A percentile compares a stretch with the other conserved stretches of the same genome.
These are phyloP conservation scores for Sycobia sp. DNA, from an alignment of 1,140 invertebrate species.

Conservation along the genomic window DNA sequence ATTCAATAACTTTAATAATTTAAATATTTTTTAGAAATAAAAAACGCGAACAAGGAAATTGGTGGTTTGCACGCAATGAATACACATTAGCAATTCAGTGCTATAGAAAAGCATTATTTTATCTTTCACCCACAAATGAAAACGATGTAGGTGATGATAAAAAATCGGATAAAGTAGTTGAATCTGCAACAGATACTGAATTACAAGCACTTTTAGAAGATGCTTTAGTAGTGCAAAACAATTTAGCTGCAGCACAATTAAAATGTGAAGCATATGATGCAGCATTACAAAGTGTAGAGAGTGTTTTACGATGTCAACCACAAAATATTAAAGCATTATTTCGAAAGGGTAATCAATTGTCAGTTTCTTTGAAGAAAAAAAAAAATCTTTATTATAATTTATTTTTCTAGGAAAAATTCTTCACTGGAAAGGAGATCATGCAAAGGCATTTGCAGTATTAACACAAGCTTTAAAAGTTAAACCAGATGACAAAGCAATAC, in stretches of 20 bases:
- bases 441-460: slow-evolving; percentile 66
- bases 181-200: slow-evolving; percentile 61
- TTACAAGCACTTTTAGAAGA: slow-evolving; percentile 74
- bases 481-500: slow-evolving; percentile 65
- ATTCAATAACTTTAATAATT: not conserved
- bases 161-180: slow-evolving; percentile 35
- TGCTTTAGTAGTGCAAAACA: slow-evolving; percentile 83
- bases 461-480: slow-evolving; percentile 66
- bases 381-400: slow-evolving; percentile 3
- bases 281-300: slow-evolving; percentile 79
- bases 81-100: slow-evolving; percentile 79
- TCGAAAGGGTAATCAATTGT: slow-evolving; percentile 71
- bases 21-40: slow-evolving; percentile 62
- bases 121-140: slow-evolving; percentile 71
- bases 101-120: slow-evolving; percentile 83
- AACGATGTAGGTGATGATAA: slow-evolving; percentile 21
- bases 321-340: slow-evolving; percentile 88
- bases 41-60: slow-evolving; percentile 86
- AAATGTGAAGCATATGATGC: slow-evolving; percentile 82
- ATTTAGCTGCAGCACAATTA: slow-evolving; percentile 87
- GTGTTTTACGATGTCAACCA: slow-evolving; percentile 81
- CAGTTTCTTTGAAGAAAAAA: not conserved
- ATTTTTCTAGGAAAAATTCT: slow-evolving; percentile 64
- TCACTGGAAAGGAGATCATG: slow-evolving; percentile 66
- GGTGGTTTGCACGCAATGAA: slow-evolving; percentile 83